Percentiles rank a stretch among this genome's conserved stretches.
Evolutionary conservation across 2,113 vertebrate species (phyloP).

Genomic region (Prunella himalayana): DNA sequence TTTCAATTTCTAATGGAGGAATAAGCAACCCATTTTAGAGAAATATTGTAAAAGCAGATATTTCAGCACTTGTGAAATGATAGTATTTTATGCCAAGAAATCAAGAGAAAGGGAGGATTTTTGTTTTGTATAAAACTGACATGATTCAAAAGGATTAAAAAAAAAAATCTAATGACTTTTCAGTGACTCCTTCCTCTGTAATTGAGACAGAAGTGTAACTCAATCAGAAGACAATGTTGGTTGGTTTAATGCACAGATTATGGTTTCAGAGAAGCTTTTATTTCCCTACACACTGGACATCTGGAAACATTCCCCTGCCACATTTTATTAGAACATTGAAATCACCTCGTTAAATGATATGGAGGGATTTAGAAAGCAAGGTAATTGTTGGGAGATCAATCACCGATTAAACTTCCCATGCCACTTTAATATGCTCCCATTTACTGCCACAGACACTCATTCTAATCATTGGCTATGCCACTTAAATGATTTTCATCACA

Average conservation of each 20-base stretch:
- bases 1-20: background rate
- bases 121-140: background rate
- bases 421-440: constrained; percentile 23
- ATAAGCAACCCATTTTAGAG: background rate
- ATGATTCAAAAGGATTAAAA: background rate
- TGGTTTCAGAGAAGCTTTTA: background rate
- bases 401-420: background rate
- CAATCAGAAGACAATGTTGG: background rate
- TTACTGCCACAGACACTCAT: constrained; percentile 18
- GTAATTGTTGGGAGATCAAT: constrained; percentile 39
- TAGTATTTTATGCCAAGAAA: background rate
- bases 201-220: background rate
- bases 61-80: background rate
- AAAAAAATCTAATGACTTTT: background rate
- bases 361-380: constrained; percentile 6
- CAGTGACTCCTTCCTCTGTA: background rate
- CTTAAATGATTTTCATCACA: constrained; percentile 22
- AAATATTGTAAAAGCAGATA: background rate
- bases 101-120: background rate
- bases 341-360: constrained; percentile 44
- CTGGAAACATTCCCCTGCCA: constrained; percentile 44
- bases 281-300: background rate
- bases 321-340: constrained; percentile 60
- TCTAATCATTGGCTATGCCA: background rate
- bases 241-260: background rate